Evolutionary conservation across 2,797 vertebrate species (phyloP).

Genomic region (Scyliorhinus canicula): DNA sequence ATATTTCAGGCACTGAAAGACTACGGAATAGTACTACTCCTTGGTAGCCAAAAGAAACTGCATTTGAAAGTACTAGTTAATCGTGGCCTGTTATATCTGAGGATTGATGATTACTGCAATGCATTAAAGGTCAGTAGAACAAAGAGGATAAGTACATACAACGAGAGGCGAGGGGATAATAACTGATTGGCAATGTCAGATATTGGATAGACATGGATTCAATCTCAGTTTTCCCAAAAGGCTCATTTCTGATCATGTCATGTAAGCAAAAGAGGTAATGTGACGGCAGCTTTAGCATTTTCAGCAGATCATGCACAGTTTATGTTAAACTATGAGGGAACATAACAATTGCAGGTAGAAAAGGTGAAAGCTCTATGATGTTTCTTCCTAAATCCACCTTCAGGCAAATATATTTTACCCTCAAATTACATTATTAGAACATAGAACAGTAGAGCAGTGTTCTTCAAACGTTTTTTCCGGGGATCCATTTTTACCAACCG

Average conservation of each 20-base stretch:
- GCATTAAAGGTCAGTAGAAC: constrained; percentile 57
- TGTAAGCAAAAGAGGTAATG: not conserved
- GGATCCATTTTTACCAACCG: too few species aligned
- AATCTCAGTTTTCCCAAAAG: not conserved
- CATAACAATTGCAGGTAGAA: not conserved
- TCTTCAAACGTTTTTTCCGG: too few species aligned
- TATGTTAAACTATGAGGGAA: not conserved
- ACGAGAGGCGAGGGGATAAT: not conserved
- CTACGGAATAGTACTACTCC: constrained; percentile 60
- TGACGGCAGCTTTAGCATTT: not conserved
- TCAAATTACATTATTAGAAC: too few species aligned
- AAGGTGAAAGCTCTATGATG: too few species aligned
- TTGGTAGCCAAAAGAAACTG: constrained; percentile 53
- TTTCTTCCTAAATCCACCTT: too few species aligned
- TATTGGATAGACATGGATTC: not conserved
- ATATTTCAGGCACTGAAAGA: constrained; percentile 60
- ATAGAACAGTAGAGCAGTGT: too few species aligned
- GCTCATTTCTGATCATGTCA: not conserved
- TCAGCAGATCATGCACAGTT: not conserved
- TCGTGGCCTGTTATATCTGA: constrained; percentile 58
- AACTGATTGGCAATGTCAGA: not conserved
- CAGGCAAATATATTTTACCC: too few species aligned
- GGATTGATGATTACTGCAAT: constrained; percentile 52
- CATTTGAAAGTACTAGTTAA: constrained; percentile 60
- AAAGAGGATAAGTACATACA: not conserved